Percentiles rank a stretch among this genome's conserved stretches.
Evolutionary conservation across 2,888 invertebrate genomes (phyloP).

Genomic region (Sesia apiformis): DNA sequence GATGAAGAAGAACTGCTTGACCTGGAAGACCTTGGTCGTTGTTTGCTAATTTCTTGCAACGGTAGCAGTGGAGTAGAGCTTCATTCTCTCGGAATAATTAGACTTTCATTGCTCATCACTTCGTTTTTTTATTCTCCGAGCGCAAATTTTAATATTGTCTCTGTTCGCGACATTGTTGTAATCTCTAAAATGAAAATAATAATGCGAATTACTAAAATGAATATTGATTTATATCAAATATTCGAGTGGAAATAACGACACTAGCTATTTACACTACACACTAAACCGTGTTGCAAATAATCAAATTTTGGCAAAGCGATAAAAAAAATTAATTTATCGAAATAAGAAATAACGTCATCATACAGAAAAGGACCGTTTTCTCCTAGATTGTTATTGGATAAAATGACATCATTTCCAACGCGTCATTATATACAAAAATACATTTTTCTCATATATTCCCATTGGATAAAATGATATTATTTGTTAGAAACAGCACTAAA

Average conservation of each 20-base stretch:
- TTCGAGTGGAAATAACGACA: too few relatives aligned
- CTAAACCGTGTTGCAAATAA: too few relatives aligned
- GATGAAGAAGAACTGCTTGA: not conserved
- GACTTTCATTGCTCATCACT: not conserved
- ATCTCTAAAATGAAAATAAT: not conserved
- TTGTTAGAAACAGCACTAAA: not conserved
- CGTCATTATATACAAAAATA: not conserved
- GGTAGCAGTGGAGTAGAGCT: not conserved
- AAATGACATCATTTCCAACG: too few relatives aligned
- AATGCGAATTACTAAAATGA: too few relatives aligned
- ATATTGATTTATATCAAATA: too few relatives aligned
- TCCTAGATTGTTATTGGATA: too few relatives aligned
- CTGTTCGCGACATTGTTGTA: not conserved
- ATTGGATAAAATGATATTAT: not conserved
- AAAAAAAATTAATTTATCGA: too few relatives aligned
- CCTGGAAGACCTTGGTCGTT: not conserved
- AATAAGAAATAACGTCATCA: too few relatives aligned
- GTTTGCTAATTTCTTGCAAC: not conserved
- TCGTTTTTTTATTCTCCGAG: not conserved
- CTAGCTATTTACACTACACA: too few relatives aligned
- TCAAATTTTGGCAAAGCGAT: too few relatives aligned
- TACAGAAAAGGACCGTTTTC: too few relatives aligned
- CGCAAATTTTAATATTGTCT: not conserved
- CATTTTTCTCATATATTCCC: not conserved
- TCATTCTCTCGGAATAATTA: not conserved